Base-by-base conservation (phyloP, 2,113 vertebrate species). In the Zeus faber region DNA sequence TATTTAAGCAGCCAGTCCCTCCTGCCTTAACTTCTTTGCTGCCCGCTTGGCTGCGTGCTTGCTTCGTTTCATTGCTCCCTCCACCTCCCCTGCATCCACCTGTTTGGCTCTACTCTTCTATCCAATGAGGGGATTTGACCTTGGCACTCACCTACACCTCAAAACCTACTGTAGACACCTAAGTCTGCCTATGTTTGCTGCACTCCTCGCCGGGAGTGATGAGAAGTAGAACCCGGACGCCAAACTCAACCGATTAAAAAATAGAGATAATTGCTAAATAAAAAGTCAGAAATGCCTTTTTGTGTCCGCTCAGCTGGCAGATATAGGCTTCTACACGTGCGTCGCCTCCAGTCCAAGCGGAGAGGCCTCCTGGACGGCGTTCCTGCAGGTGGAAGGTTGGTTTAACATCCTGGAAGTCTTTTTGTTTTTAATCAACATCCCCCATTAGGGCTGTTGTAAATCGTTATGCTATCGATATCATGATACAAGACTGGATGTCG, bases 351-450 rank as follows among this genome's bases (percentile, higher is more conserved):
- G 91, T 63, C 90, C 93, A 31, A 97, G 92, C 3, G 97, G 97
- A 5, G 96, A 99, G 63, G 96, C 97, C 0, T 91, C 93, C 0
- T 96, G 95, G 95, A 97, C 89, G 1, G 92, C 95, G 0, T 93
- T 92, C 85, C 80, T 98, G 58, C 94, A 96, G 82, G 93, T 99
- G 21, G 91, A 97, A 92, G 96, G 97, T 99, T 89, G 79, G 77
- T 62, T 46, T 26, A 35, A 65, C 5, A 9, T 39, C 5, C 13
- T n/a, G 37, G 5, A 3, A 16, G 13, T 11, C 2, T 39, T n/a
- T 14, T n/a, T 13, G n/a, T 14, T n/a, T 11, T 39, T 16, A 16
- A 1, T 1, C 11, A 3, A 3, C 10, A 14, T 4, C 14, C 11
- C 10, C 11, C n/a, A 16, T 5, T 39, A n/a, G 27, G 4, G 9